Conservation (phyloP, 2,113 vertebrate species). For the Epinephelus lanceolatus region DNA sequence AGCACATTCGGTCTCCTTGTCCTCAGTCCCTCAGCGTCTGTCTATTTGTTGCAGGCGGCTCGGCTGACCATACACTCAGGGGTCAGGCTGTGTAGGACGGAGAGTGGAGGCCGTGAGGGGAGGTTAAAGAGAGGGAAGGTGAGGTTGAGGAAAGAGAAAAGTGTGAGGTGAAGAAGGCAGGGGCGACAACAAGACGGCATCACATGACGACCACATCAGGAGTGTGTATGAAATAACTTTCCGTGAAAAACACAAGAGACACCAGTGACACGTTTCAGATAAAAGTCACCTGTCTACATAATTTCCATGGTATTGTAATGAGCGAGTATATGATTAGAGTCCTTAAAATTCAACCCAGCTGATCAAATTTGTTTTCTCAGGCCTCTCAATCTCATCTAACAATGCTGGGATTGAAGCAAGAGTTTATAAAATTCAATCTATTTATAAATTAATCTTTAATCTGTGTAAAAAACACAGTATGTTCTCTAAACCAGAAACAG, state of each 20-base stretch:
- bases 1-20: not conserved
- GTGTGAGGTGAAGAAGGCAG: conserved; percentile 7
- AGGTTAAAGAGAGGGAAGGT: conserved; percentile 24
- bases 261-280: not conserved
- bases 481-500: not conserved
- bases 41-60: not conserved
- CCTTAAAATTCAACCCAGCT: no score
- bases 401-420: not conserved
- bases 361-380: not conserved
- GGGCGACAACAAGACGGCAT: not conserved
- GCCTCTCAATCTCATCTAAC: not conserved
- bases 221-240: not conserved
- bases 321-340: not conserved
- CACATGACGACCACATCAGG: not conserved
- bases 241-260: not conserved
- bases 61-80: not conserved
- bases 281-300: not conserved
- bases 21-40: not conserved
- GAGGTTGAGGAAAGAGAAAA: conserved; percentile 33
- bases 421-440: not conserved
- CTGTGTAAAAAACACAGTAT: not conserved
- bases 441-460: no score
- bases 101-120: conserved; percentile 1
- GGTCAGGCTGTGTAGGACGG: conserved; percentile 19
- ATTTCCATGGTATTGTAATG: not conserved